These are phyloP conservation scores for Blera fallax DNA, from an alignment of 2,888 invertebrate genomes.

Conservation along the genomic window DNA sequence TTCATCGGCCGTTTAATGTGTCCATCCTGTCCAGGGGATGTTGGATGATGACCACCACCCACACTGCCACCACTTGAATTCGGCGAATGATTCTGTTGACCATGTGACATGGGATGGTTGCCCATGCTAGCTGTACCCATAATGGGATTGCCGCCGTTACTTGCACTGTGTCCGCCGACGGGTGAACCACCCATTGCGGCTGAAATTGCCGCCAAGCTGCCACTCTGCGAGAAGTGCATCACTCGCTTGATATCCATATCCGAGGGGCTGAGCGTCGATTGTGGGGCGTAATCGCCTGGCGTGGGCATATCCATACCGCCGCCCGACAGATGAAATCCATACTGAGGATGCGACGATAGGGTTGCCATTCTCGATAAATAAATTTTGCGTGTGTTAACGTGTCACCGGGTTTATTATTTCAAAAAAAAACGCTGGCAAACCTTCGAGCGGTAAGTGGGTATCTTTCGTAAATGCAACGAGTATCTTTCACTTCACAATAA, in stretches of 20 bases:
- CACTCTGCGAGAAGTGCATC: constrained; percentile 80
- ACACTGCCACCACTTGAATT: constrained; percentile 75
- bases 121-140: constrained; percentile 79
- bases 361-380: constrained; percentile 78
- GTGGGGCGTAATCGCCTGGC: constrained; percentile 80
- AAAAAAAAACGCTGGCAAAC: background rate
- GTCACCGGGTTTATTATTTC: constrained; percentile 43
- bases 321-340: constrained; percentile 80
- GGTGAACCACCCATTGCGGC: constrained; percentile 81
- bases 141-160: constrained; percentile 75
- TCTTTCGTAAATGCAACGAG: no score
- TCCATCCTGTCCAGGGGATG: constrained; percentile 84
- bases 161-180: constrained; percentile 78
- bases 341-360: constrained; percentile 81
- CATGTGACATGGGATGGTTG: constrained; percentile 76
- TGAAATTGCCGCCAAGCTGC: constrained; percentile 79
- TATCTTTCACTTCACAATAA: constrained; percentile 12
- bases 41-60: constrained; percentile 76
- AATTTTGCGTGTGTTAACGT: constrained; percentile 46
- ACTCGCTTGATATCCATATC: constrained; percentile 81
- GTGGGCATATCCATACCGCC: constrained; percentile 80
- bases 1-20: constrained; percentile 99
- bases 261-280: constrained; percentile 76
- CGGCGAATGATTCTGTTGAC: constrained; percentile 79
- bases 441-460: no score